These are phyloP conservation scores for Branchellion lobata DNA, from an alignment of 2,888 invertebrate genomes.

Conservation along the genomic window DNA sequence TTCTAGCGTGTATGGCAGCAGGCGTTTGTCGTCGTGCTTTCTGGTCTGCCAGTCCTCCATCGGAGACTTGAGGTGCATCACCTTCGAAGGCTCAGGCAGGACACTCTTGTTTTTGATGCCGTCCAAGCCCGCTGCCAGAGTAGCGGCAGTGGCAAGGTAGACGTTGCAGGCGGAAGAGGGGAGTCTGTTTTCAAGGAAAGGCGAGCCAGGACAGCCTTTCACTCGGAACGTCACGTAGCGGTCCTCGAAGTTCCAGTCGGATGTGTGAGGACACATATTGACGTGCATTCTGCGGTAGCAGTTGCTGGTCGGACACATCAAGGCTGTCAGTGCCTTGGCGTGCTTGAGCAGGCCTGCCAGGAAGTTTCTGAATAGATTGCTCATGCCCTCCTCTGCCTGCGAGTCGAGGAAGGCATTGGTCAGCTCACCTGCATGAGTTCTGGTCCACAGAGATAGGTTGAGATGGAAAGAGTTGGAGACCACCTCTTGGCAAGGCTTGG, in stretches of 20 bases:
- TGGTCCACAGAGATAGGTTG: constrained; percentile 51
- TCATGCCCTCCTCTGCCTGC: constrained; percentile 36
- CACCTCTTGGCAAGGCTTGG: constrained; percentile 38
- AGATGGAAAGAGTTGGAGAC: constrained; percentile 49
- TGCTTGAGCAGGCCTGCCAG: constrained; percentile 51
- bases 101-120: constrained; percentile 47
- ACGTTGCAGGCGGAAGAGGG: constrained; percentile 49
- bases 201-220: constrained; percentile 36
- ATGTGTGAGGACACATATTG: constrained; percentile 43
- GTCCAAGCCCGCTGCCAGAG: constrained; percentile 51
- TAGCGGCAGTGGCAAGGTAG: constrained; percentile 50
- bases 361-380: constrained; percentile 48
- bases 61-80: neutral
- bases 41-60: constrained; percentile 18
- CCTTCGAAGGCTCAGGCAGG: neutral
- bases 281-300: constrained; percentile 50
- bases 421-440: constrained; percentile 4
- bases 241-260: constrained; percentile 51
- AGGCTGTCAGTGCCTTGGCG: constrained; percentile 49
- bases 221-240: constrained; percentile 46
- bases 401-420: constrained; percentile 47
- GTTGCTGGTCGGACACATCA: constrained; percentile 52
- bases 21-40: neutral
- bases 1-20: constrained; percentile 43
- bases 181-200: constrained; percentile 50